Evolutionary conservation across 2,113 vertebrate genomes (phyloP), one percentile per base, ranked within the genome.

Genomic region (Chionis minor): DNA sequence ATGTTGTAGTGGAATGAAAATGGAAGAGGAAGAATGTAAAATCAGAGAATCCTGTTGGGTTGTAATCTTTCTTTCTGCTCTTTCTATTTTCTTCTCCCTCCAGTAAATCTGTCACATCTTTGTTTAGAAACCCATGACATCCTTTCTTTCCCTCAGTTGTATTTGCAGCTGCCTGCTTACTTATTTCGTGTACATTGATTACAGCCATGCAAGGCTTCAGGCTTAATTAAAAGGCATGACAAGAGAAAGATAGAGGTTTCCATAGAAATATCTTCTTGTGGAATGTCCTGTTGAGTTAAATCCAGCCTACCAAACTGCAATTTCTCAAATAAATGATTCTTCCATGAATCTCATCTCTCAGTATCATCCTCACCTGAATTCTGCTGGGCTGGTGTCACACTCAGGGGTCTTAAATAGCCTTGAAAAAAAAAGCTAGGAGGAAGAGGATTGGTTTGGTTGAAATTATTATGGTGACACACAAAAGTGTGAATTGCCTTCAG

Each of bases 1-100:
- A 67, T 42, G 62, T 91, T 67, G 78, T 78, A 81, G 70, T 0
- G 0, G 87, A 97, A 85, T 49, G 62, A 90, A 97, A 95, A 79
- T 33, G 88, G 80, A 94, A 84, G 75, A 88, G 84, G 80, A 95
- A 92, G 73, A 91, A 92, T 92, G 71, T 87, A 88, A 95, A 95
- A 91, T 77, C 51, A 86, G 85, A 92, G 79, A 93, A 80, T 91
- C 78, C 74, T 90, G 42, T 86, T 95, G 62, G 16, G 42, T n/a
- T 95, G 62, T 73, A 92, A 86, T 94, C 58, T 80, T 96, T 94
- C 83, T 94, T 92, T 70, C 79, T 61, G 45, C 62, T 81, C 52
- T 66, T 90, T 91, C 88, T 86, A 23, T 91, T 83, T 96, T 88
- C 55, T 95, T 80, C 52, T 86, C 65, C 0, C 1, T 95, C 42